Base-by-base conservation (phyloP, 2,797 vertebrate genomes). In the Meriones psammophilus region DNA sequence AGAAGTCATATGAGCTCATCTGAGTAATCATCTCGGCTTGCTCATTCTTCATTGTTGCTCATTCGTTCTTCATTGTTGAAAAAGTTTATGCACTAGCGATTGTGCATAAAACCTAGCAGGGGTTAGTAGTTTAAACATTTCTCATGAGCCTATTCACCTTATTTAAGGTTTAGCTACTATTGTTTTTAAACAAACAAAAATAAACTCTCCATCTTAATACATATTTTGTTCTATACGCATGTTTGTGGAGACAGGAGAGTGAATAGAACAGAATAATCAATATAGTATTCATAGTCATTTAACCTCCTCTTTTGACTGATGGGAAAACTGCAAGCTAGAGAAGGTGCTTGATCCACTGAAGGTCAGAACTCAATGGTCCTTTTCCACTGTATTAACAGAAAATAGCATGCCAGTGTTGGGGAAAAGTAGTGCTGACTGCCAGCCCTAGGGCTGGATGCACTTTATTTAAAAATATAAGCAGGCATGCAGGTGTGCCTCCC, bases 401-500 rank as follows among this genome's bases (percentile, higher is more conserved):
- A 94, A 92, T 12, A 10, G 30, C 12, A 58, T 10, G 36, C 56
- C 58, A 15, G 20, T 20, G 7, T 58, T 54, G 54, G 69, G 69
- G 50, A 73, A n/a, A 50, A 7, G 68, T 12, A 2, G n/a, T 87
- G 74, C 74, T 54, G 73, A 36, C n/a, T 30, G 18, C n/a, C 30
- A 89, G 71, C 54, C 58, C 71, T 71, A 54, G 26, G 62, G 90
- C 8, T 91, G 91, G 74, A 62, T 81, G 18, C 60, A 60, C 71
- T 69, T 95, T 94, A 90, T 94, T 96, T 97, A 96, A 96, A 95
- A 95, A 81, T 77, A 87, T 46, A 80, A 92, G 64, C 68, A 94
- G 86, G 78, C 88, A 54, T 90, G 78, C 78, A 94, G 83, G 81
- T 94, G 30, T 91, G 69, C 64, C 24, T 89, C 26, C 39, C 36